Evolutionary conservation across 2,113 vertebrate genomes (phyloP), one percentile per base, ranked within the genome.

Genomic region (Erpornis zantholeuca): DNA sequence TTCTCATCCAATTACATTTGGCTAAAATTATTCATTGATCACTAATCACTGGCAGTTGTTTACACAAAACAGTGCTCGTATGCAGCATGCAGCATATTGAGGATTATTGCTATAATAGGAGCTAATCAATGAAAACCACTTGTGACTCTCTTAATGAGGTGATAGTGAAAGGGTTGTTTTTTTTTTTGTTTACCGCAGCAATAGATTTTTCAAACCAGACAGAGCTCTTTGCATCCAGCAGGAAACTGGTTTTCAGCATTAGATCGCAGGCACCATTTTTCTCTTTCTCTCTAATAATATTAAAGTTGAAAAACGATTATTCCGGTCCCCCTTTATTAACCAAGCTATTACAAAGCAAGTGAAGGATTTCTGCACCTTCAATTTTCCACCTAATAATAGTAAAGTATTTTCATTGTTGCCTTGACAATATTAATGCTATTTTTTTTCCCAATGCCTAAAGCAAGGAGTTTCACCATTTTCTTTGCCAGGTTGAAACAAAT

Each of bases 1-100:
- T 94, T 91, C 56, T 42, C 86, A 94, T 97, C 96, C 94, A 92
- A 17, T 85, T 96, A 82, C 78, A 54, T 95, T 97, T 90, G 92
- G 94, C 94, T 97, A 91, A 96, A 97, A 97, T 97, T 95, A 96
- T 94, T 94, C 96, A 97, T 96, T 95, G 98, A 97, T 98, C 52
- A 15, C 96, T 97, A 97, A 97, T 98, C 97, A 96, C 94, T 94
- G 92, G 91, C 96, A 92, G 97, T 83, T 98, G 96, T 98, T 98
- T 97, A 96, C 86, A 96, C 90, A 97, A 94, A 97, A 80, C 93
- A 86, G 83, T 69, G 91, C 92, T 95, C 69, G 33, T 73, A 53
- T 83, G 84, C 92, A 94, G 92, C 86, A 69, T 83, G 92, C 78
- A 95, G 90, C 90, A 85, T 95, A 93, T 95, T 81, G 95, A 96